A percentile compares a stretch with the other conserved stretches of the same genome.
Evolutionary conservation across 37 sponge, comb jelly and placozoan genomes (phyloP).

Genomic region (Oscarella lobularis): DNA sequence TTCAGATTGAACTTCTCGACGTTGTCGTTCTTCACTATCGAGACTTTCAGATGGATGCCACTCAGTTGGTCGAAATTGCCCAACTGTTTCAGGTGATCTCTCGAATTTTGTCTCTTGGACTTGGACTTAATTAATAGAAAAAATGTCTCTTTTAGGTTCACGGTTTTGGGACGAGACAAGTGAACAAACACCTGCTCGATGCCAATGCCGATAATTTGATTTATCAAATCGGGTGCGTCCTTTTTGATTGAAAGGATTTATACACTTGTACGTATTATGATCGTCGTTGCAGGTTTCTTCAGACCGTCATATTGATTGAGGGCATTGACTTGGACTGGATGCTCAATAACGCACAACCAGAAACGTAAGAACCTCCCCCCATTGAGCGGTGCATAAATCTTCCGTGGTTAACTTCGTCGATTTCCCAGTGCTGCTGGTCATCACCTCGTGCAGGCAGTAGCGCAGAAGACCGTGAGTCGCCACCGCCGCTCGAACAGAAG

Average conservation of each 20-base stretch:
- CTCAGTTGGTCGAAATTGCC: conserved; percentile 5
- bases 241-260: too few relatives aligned
- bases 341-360: background rate
- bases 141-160: background rate
- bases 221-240: background rate
- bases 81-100: conserved; percentile 20
- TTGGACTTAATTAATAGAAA: background rate
- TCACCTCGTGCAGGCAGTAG: too few relatives aligned
- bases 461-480: too few relatives aligned
- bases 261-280: too few relatives aligned
- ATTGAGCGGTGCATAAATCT: too few relatives aligned
- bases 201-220: background rate
- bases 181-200: background rate
- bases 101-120: too few relatives aligned
- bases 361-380: too few relatives aligned
- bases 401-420: too few relatives aligned
- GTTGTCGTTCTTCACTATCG: conserved; percentile 31
- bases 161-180: background rate
- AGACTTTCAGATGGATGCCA: conserved; percentile 5
- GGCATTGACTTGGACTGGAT: conserved; percentile 30
- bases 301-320: conserved; percentile 37
- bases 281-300: background rate
- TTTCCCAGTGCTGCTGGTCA: too few relatives aligned
- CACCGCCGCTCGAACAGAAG: too few relatives aligned
- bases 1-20: conserved; percentile 44